phyloP scores from a whole-genome alignment of 2,113 vertebrate genomes.

The Hepsetus odoe region DNA sequence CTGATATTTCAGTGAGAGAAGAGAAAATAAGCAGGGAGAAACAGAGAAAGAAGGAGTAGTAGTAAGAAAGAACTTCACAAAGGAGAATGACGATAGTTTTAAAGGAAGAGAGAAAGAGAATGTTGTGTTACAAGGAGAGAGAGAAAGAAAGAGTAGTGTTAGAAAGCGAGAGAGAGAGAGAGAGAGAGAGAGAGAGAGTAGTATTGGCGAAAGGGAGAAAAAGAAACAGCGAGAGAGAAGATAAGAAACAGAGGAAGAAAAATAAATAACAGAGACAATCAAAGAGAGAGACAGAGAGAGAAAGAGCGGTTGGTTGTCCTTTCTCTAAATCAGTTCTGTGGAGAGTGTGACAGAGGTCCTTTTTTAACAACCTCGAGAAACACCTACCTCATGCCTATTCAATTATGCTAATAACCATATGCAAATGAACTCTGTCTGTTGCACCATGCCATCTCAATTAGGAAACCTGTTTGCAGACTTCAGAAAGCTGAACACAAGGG shows the following conservation, averaged over 20 bases:
- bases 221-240: neutral
- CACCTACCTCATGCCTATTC: constrained; percentile 67
- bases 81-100: no score
- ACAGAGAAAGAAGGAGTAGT: no score
- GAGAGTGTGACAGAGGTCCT: no score
- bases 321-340: no score
- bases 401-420: constrained; percentile 72
- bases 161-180: neutral
- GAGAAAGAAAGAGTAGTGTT: no score
- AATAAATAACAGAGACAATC: constrained; percentile 3
- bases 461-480: neutral
- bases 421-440: constrained; percentile 65
- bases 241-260: neutral
- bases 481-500: no score
- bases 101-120: neutral
- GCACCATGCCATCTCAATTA: constrained; percentile 68
- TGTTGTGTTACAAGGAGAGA: no score
- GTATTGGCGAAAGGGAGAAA: neutral
- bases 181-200: neutral
- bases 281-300: neutral
- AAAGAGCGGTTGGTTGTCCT: no score
- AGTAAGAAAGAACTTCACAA: no score
- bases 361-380: constrained; percentile 64
- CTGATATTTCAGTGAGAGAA: no score
- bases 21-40: no score